phyloP scores from a whole-genome alignment of 2,113 vertebrate species.

The Notarius lentiginosus region DNA sequence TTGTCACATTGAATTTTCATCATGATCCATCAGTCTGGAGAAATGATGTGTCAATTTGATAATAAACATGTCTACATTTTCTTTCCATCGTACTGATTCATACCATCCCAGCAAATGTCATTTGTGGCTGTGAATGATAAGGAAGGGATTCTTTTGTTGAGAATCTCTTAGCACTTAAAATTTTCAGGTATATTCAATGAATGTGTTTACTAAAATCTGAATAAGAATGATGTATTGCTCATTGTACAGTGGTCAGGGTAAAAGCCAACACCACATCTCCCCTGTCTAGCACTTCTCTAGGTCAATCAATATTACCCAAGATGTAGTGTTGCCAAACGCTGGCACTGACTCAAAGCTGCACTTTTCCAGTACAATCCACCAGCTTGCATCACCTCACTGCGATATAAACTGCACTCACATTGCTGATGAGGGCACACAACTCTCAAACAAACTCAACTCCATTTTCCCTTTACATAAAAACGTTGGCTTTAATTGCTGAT shows the following conservation, averaged over 20 bases:
- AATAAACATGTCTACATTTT: conserved; percentile 20
- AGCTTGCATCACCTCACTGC: neutral
- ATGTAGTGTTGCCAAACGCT: conserved; percentile 28
- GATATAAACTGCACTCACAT: neutral
- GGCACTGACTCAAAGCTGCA: conserved; percentile 14
- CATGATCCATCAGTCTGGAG: conserved; percentile 1
- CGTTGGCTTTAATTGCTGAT: conserved; percentile 62
- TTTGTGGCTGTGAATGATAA: conserved; percentile 14
- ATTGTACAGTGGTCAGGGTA: neutral
- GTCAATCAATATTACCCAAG: neutral
- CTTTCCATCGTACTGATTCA: conserved; percentile 3
- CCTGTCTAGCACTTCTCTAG: conserved; percentile 15
- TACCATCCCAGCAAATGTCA: conserved; percentile 2
- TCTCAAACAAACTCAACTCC: conserved; percentile 23
- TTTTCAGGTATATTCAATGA: neutral
- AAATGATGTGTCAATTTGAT: conserved; percentile 14
- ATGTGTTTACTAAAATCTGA: neutral
- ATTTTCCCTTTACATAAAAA: neutral
- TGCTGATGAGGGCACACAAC: conserved; percentile 21
- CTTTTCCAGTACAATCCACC: conserved; percentile 18
- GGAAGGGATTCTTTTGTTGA: neutral
- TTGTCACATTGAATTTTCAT: conserved; percentile 1
- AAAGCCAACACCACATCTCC: neutral
- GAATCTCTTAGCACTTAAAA: neutral
- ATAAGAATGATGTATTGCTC: neutral